phyloP scores from a whole-genome alignment of 1,140 invertebrate species.

The Leptinotarsa lineolata region DNA sequence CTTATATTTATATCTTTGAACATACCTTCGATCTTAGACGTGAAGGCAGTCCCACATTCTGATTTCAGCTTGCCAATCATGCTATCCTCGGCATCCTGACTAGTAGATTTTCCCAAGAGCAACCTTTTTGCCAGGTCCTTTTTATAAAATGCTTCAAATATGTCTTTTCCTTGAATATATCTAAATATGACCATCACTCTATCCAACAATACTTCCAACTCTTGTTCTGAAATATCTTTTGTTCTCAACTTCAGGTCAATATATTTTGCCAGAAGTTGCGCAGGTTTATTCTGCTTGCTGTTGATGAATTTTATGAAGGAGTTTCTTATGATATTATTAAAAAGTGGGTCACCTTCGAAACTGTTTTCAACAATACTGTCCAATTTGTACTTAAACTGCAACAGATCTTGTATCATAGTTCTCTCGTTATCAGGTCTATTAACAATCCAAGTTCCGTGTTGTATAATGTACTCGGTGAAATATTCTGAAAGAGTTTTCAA shows the following conservation, averaged over 20 bases:
- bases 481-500: slow-evolving; percentile 81
- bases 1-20: slow-evolving; percentile 98
- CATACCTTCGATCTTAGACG: slow-evolving; percentile 97
- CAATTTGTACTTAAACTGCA: slow-evolving; percentile 97
- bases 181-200: slow-evolving; percentile 98
- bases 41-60: slow-evolving; percentile 96
- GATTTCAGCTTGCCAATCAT: slow-evolving; percentile 97
- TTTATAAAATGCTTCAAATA: slow-evolving; percentile 99
- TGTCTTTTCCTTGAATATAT: slow-evolving; percentile 98
- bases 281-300: slow-evolving; percentile 93
- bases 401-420: slow-evolving; percentile 92
- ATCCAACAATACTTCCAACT: slow-evolving; percentile 90
- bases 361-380: slow-evolving; percentile 88
- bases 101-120: slow-evolving; percentile 95
- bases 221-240: slow-evolving; percentile 97
- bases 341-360: slow-evolving; percentile 92
- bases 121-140: slow-evolving; percentile 95
- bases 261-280: slow-evolving; percentile 88
- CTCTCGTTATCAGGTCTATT: slow-evolving; percentile 96
- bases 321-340: slow-evolving; percentile 90
- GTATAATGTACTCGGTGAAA: slow-evolving; percentile 94
- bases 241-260: slow-evolving; percentile 70
- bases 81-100: slow-evolving; percentile 96
- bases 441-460: slow-evolving; percentile 91
- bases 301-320: slow-evolving; percentile 97